Evolutionary conservation across 2,888 invertebrate genomes (phyloP).

Genomic region (Lottia scabra): DNA sequence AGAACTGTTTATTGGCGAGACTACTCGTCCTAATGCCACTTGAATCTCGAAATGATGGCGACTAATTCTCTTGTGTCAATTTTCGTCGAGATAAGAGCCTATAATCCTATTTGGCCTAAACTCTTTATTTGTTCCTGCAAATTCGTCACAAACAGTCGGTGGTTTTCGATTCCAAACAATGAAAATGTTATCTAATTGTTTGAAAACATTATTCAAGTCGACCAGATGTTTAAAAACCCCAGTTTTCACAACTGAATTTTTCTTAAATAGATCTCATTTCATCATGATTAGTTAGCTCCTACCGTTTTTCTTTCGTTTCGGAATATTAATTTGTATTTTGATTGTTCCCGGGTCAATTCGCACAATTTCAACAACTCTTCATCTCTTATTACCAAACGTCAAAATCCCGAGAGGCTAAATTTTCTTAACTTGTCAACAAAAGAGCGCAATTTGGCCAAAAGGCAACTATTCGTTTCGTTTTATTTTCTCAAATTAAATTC

Average conservation of each 20-base stretch:
- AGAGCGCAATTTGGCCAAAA: slow-evolving; percentile 15
- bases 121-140: not conserved
- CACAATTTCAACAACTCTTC: slow-evolving; percentile 10
- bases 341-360: slow-evolving; percentile 15
- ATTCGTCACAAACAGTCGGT: slow-evolving; percentile 2
- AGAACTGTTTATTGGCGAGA: too few species aligned
- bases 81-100: too few species aligned
- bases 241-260: not conserved
- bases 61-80: too few species aligned
- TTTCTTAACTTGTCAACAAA: slow-evolving; percentile 16
- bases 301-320: slow-evolving; percentile 10
- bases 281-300: slow-evolving; percentile 13
- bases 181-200: slow-evolving; percentile 3
- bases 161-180: not conserved
- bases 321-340: slow-evolving; percentile 22
- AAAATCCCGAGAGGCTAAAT: slow-evolving; percentile 12
- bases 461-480: slow-evolving; percentile 1
- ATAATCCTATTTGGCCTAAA: too few species aligned
- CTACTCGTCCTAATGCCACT: too few species aligned
- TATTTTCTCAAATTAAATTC: not conserved
- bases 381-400: not conserved
- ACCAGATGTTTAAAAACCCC: slow-evolving; percentile 4
- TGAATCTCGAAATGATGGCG: too few species aligned
- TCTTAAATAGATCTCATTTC: slow-evolving; percentile 10
- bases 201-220: not conserved